A percentile compares a stretch with the other conserved stretches of the same genome.
Conservation (phyloP, 2,888 invertebrate species). For the Molorchus minor region DNA sequence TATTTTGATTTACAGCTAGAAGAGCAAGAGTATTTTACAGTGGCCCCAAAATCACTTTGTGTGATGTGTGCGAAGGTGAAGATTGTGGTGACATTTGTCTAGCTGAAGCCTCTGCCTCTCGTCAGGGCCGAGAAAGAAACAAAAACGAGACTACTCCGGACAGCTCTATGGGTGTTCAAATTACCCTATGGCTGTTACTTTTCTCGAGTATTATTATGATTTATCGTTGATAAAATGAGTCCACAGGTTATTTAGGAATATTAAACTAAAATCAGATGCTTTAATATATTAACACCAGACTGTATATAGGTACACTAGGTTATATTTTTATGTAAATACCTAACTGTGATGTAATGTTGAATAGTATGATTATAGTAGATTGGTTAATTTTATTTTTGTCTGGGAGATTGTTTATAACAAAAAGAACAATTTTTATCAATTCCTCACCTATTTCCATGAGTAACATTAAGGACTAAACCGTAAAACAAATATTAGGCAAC, state of each 20-base stretch:
- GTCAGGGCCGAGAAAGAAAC: slow-evolving; percentile 20
- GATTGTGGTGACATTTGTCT: slow-evolving; percentile 67
- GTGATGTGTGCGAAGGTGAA: slow-evolving; percentile 83
- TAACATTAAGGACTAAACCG: too few species aligned
- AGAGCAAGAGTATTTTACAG: slow-evolving; percentile 85
- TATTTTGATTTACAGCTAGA: slow-evolving; percentile 73
- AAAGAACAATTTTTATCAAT: too few species aligned
- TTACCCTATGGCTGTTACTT: slow-evolving; percentile 17
- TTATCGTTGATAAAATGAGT: neutral
- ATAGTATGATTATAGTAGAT: neutral
- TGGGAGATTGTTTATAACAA: neutral
- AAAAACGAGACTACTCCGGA: slow-evolving; percentile 25
- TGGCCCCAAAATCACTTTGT: slow-evolving; percentile 74
- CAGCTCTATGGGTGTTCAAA: slow-evolving; percentile 27
- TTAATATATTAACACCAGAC: slow-evolving; percentile 23
- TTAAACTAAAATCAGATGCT: slow-evolving; percentile 14
- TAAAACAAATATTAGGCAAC: too few species aligned
- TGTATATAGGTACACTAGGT: slow-evolving; percentile 19
- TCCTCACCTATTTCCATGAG: too few species aligned
- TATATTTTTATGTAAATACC: slow-evolving; percentile 12
- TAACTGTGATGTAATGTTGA: slow-evolving; percentile 16
- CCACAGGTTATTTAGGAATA: neutral
- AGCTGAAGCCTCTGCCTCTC: slow-evolving; percentile 64
- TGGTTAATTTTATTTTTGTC: neutral
- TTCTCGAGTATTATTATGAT: neutral